phyloP scores from a whole-genome alignment of 2,888 invertebrate genomes.

The Limnephilus lunatus region DNA sequence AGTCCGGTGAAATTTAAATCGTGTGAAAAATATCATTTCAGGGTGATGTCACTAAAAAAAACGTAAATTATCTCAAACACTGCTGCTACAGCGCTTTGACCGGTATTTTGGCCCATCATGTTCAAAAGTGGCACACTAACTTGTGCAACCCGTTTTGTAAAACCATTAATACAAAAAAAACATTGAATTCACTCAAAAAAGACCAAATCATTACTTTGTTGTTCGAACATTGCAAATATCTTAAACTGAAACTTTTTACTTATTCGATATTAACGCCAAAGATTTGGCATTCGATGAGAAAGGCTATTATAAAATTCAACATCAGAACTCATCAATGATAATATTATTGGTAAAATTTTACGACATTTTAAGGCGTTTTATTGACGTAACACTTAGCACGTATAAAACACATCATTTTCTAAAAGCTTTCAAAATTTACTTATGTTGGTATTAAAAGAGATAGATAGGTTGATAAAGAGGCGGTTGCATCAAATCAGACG shows the following conservation, averaged over 20 bases:
- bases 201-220: background rate
- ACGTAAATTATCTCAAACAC: background rate
- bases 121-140: background rate
- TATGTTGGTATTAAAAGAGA: background rate
- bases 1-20: background rate
- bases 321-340: background rate
- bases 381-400: constrained; percentile 7
- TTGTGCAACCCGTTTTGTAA: background rate
- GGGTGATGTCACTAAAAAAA: background rate
- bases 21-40: background rate
- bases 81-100: background rate
- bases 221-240: background rate
- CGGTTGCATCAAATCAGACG: background rate
- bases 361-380: background rate
- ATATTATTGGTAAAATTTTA: background rate
- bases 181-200: background rate
- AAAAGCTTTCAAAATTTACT: constrained; percentile 39
- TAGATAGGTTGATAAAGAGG: background rate
- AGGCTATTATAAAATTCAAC: background rate
- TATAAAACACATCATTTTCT: constrained; percentile 18
- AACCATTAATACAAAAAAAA: background rate
- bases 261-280: background rate
- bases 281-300: background rate
- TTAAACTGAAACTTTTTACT: background rate
- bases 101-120: background rate